These are phyloP conservation scores for Glaucopsyche alexis DNA, from an alignment of 2,888 invertebrate genomes.

Conservation along the genomic window DNA sequence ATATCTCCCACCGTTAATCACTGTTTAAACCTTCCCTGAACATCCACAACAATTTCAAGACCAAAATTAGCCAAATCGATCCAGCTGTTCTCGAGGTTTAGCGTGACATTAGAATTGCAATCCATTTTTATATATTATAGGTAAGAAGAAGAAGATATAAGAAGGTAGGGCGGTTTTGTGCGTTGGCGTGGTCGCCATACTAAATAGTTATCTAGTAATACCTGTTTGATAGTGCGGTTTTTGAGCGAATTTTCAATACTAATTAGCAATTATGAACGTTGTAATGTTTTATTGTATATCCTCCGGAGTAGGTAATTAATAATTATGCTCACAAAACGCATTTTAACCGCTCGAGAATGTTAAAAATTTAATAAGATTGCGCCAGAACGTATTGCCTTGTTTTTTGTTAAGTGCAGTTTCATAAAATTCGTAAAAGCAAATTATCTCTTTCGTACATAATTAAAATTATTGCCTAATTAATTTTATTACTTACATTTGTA, in stretches of 20 bases:
- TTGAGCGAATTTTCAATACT: neutral
- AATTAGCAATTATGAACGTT: neutral
- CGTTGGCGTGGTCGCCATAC: neutral
- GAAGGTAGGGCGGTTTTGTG: too few species aligned
- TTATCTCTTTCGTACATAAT: constrained; percentile 3
- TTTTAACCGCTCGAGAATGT: constrained; percentile 12
- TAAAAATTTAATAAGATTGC: constrained; percentile 12
- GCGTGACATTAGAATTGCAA: too few species aligned
- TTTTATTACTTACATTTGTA: neutral
- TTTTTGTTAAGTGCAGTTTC: constrained; percentile 11
- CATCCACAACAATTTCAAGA: too few species aligned
- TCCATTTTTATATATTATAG: too few species aligned
- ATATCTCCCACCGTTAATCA: too few species aligned
- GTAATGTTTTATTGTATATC: constrained; percentile 10
- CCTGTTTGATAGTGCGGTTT: neutral
- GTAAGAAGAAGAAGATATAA: too few species aligned
- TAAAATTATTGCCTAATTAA: constrained; percentile 22
- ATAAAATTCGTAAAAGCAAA: constrained; percentile 16
- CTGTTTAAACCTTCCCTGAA: too few species aligned
- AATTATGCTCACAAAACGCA: neutral
- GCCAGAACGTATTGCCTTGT: neutral
- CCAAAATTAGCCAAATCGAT: too few species aligned
- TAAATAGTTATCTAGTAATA: neutral
- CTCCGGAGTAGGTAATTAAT: neutral
- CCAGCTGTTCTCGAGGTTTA: too few species aligned